phyloP scores from a whole-genome alignment of 2,113 vertebrate species.

The Acrocephalus kingi region DNA sequence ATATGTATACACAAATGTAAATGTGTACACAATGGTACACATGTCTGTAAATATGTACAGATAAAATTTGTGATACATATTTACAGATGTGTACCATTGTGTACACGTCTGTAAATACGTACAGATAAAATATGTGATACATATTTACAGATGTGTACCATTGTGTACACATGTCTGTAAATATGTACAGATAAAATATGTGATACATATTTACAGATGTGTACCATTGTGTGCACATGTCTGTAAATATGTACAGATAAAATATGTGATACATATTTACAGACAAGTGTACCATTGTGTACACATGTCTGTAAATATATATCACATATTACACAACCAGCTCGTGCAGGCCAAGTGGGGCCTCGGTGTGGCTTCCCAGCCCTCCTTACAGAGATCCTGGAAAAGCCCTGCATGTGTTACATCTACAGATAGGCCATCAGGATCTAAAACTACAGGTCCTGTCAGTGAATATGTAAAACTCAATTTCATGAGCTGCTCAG shows the following conservation, averaged over 20 bases:
- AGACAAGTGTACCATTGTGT: too few relatives aligned
- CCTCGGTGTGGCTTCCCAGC: background rate
- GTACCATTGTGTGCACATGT: too few relatives aligned
- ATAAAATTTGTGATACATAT: too few relatives aligned
- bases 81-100: too few relatives aligned
- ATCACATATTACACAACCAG: background rate
- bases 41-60: background rate
- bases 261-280: too few relatives aligned
- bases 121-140: too few relatives aligned
- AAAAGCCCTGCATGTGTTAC: background rate
- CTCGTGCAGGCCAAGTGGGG: background rate
- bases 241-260: too few relatives aligned
- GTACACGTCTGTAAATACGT: too few relatives aligned
- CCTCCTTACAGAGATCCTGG: background rate
- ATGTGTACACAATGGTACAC: background rate
- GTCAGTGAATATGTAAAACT: background rate
- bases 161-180: too few relatives aligned
- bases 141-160: too few relatives aligned
- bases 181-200: too few relatives aligned
- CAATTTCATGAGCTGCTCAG: background rate
- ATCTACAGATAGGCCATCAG: background rate
- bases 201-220: too few relatives aligned
- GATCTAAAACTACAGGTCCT: background rate
- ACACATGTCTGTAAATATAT: background rate
- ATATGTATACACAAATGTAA: background rate